Base-by-base conservation (phyloP, 2,797 vertebrate genomes). In the Chiloscyllium punctatum region DNA sequence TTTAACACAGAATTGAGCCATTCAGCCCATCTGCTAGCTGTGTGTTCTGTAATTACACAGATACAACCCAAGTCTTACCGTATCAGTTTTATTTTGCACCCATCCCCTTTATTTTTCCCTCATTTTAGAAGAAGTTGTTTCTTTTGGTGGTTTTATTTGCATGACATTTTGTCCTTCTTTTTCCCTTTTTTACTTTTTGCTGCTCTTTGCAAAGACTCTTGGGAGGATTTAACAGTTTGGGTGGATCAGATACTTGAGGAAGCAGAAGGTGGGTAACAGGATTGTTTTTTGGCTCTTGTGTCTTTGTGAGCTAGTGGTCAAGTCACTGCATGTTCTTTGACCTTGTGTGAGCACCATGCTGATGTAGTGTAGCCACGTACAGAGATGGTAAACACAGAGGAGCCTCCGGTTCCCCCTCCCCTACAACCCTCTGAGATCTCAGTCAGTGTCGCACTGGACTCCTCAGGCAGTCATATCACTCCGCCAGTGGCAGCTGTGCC, bases 171-270 rank as follows among this genome's bases (percentile, higher is more conserved):
- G 97, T 66, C 96, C 94, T 96, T 96, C 96, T 95, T 97, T 96
- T 96, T 98, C 97, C 57, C 57, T 62, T 96, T 98, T 98, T 97
- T 97, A 97, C 98, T 98, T 98, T 97, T 96, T 98, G 98, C 98
- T 97, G 97, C 98, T 96, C 97, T 98, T 98, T 98, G 98, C 98
- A 98, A 98, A 98, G 98, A 98, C 98, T 98, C 98, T 98, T 98
- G 98, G 98, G 98, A 98, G 98, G 98, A 98, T 98, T 98, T 98
- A 98, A 98, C 98, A 98, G 98, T 98, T 98, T 98, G 98, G 98
- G 97, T 98, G 98, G 98, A 98, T 97, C 98, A 98, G 98, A 96
- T 97, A 96, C 98, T 97, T 98, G 98, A 98, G 98, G 97, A 97
- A 96, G 97, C 98, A 96, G 97, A 98, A 98, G 98, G 98, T 98